Base-by-base conservation (phyloP, 2,888 invertebrate genomes). In the Lasioglossum figueresi region DNA sequence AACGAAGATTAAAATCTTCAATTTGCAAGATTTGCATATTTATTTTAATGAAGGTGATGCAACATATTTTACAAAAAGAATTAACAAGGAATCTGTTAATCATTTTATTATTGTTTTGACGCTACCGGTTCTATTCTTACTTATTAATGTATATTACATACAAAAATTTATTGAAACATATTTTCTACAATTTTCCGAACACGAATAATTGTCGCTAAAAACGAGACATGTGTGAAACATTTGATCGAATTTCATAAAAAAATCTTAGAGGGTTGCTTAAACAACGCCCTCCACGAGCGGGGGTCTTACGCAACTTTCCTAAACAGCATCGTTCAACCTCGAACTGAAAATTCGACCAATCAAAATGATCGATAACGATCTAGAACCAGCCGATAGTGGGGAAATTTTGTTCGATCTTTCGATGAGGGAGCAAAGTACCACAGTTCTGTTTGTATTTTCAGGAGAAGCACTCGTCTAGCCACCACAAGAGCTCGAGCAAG, bases 401-500 rank as follows among this genome's bases (percentile, higher is more conserved):
- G 31, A 63, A 63, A 63, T 63, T 31, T 34, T 8, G 31, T 63
- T 63, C 31, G 31, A 34, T 27, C 63, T 16, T 31, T 63, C 19
- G 19, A n/a, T 40, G 12, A 70, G 14, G 74, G 43, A 37, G 31
- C n/a, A 19, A 77, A 77, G 83, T 81, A 77, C 79, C 80, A 90
- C 82, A 82, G n/a, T 68, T 85, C 40, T 84, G 59, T 79, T 88
- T 90, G 40, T 93, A 92, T 93, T 94, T 91, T 71, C 94, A 94
- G 94, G 94, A 94, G 52, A 94, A 93, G 87, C 93, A 94, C 85
- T 85, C 93, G 77, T 93, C 94, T 90, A 92, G 93, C 88, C 93
- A 94, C 86, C 94, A 94, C 89, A 94, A 93, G 91, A 94, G 92
- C 91, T 92, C 93, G 84, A 94, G 89, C 88, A 94, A 93, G 85